These are phyloP conservation scores for Epizoanthus illoricatus DNA, from an alignment of 92 coral and sea anemone genomes.

Conservation along the genomic window DNA sequence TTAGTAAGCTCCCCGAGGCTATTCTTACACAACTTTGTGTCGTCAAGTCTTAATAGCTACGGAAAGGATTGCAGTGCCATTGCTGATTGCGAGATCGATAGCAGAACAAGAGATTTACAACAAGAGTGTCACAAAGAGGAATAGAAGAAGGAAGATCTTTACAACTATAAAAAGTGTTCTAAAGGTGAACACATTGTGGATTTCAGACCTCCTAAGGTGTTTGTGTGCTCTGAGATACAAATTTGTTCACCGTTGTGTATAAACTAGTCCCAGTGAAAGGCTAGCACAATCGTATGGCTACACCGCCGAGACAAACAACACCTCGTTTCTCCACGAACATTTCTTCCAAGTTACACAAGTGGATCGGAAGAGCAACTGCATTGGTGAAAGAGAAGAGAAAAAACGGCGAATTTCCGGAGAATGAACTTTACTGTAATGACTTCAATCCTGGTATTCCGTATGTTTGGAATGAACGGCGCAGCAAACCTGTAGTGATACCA, in stretches of 20 bases:
- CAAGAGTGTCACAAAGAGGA: not conserved
- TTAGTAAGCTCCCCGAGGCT: slow-evolving; percentile 20
- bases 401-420: not conserved
- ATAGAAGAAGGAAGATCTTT: not conserved
- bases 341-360: slow-evolving; percentile 9
- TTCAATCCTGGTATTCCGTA: not conserved
- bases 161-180: not conserved
- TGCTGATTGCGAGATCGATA: not conserved
- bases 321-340: slow-evolving; percentile 21
- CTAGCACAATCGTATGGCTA: slow-evolving; percentile 19
- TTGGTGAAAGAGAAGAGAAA: slow-evolving; percentile 12
- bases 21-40: not conserved
- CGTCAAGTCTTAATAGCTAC: not conserved
- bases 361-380: slow-evolving; percentile 18
- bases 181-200: not conserved
- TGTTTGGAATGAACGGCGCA: not conserved
- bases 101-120: not conserved
- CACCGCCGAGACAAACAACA: not conserved
- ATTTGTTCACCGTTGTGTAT: slow-evolving; percentile 12
- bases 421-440: not conserved
- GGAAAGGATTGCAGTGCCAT: not conserved
- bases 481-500: not conserved
- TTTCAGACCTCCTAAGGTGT: slow-evolving; percentile 1
- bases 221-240: slow-evolving; percentile 38
- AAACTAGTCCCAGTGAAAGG: slow-evolving; percentile 1